These are phyloP conservation scores for Mus caroli DNA, from an alignment of 2,797 vertebrate species.

Conservation along the genomic window DNA sequence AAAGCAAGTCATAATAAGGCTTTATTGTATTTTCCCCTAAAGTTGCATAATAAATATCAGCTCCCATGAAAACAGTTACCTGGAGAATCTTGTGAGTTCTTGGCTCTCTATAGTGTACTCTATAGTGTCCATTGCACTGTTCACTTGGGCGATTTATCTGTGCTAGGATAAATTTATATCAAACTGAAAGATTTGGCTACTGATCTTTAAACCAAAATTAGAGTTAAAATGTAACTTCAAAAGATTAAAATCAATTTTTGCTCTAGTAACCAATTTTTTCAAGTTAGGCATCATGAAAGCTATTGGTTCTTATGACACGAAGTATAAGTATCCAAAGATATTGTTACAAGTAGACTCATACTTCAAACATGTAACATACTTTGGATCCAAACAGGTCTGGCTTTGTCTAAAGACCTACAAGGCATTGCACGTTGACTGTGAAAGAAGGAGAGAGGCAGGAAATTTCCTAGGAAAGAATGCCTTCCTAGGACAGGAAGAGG, in stretches of 20 bases:
- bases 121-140: background rate
- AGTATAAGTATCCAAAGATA: background rate
- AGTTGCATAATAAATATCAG: slow-evolving; percentile 69
- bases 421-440: background rate
- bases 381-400: background rate
- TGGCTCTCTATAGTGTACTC: slow-evolving; percentile 46
- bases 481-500: slow-evolving; percentile 21
- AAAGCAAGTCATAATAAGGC: slow-evolving; percentile 71
- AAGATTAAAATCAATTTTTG: background rate
- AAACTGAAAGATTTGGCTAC: slow-evolving; percentile 31
- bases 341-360: background rate
- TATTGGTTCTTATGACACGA: background rate
- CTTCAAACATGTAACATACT: background rate
- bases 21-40: slow-evolving; percentile 74
- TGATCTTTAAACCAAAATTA: slow-evolving; percentile 36
- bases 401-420: background rate
- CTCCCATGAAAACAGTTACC: slow-evolving; percentile 58
- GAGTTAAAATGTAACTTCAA: background rate
- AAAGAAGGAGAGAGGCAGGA: background rate
- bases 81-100: slow-evolving; percentile 53
- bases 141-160: slow-evolving; percentile 12
- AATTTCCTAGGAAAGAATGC: background rate
- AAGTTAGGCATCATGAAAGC: background rate
- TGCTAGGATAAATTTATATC: slow-evolving; percentile 42
- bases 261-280: background rate